A percentile compares a stretch with the other conserved stretches of the same genome.
Conservation (phyloP, 2,113 vertebrate genomes). For the Dryoscopus gambensis region DNA sequence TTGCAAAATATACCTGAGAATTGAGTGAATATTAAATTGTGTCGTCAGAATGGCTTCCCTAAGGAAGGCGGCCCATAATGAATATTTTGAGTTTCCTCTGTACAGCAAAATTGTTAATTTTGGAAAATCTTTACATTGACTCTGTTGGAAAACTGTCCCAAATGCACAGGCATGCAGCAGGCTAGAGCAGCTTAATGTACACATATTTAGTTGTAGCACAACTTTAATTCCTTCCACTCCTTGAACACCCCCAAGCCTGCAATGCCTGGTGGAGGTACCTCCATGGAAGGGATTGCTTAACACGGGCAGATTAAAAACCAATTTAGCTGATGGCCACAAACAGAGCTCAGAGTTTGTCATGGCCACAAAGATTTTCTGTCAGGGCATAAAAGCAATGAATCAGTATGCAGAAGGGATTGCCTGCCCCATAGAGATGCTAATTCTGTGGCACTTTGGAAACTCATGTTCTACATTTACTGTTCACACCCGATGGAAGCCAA, state of each 20-base stretch:
- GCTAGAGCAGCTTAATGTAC: background rate
- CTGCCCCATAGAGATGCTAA: constrained; percentile 87
- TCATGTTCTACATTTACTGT: constrained; percentile 81
- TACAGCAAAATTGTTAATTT: background rate
- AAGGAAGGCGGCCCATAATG: background rate
- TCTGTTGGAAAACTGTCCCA: background rate
- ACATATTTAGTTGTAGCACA: background rate
- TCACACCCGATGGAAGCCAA: constrained; percentile 72
- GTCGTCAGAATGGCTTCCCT: background rate
- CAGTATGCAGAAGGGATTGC: constrained; percentile 84
- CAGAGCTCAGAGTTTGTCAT: constrained; percentile 79
- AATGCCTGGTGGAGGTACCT: background rate
- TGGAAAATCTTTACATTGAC: background rate
- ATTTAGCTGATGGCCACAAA: constrained; percentile 72
- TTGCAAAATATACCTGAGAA: background rate
- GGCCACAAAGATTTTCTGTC: constrained; percentile 85
- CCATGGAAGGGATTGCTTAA: background rate
- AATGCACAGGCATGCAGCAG: background rate
- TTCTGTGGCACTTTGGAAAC: constrained; percentile 75
- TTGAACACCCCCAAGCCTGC: background rate
- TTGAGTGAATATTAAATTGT: background rate
- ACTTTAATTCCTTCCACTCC: background rate
- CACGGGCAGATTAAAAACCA: constrained; percentile 62
- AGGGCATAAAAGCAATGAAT: constrained; percentile 81
- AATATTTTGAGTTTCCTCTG: background rate